Evolutionary conservation across 2,113 vertebrate species (phyloP).

Genomic region (Trachemys scripta): DNA sequence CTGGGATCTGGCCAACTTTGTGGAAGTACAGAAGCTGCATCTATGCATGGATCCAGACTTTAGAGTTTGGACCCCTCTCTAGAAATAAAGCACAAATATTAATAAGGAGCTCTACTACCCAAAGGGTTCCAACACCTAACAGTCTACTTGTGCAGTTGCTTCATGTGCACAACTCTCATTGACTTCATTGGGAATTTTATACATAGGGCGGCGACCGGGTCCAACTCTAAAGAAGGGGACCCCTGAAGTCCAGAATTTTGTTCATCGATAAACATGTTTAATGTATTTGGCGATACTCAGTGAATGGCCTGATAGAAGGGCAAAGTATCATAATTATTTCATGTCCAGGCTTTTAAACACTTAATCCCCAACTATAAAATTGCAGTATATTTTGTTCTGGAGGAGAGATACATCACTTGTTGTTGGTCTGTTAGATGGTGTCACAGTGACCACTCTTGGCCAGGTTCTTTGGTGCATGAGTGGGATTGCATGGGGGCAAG

Average conservation of each 20-base stretch:
- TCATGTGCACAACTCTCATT: not conserved
- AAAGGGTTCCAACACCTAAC: not conserved
- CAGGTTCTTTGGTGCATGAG: not conserved
- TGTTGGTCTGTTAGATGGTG: no score
- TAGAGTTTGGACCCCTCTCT: not conserved
- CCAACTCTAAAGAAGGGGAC: not conserved
- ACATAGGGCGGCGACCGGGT: not conserved
- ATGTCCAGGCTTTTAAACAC: not conserved
- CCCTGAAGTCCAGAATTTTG: no score
- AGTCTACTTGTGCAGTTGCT: not conserved
- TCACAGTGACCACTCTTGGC: no score
- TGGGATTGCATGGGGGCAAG: not conserved
- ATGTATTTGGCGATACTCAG: not conserved
- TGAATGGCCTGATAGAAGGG: not conserved
- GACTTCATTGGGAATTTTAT: not conserved
- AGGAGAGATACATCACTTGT: not conserved
- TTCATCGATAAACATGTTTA: not conserved
- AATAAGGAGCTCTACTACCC: not conserved
- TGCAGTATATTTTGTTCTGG: not conserved
- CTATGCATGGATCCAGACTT: not conserved
- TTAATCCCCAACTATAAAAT: not conserved
- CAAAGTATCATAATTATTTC: not conserved
- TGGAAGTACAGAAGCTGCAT: not conserved
- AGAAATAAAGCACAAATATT: not conserved
- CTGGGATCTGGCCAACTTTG: not conserved